Base-by-base conservation (phyloP, 2,888 invertebrate species). In the Acleris holmiana region DNA sequence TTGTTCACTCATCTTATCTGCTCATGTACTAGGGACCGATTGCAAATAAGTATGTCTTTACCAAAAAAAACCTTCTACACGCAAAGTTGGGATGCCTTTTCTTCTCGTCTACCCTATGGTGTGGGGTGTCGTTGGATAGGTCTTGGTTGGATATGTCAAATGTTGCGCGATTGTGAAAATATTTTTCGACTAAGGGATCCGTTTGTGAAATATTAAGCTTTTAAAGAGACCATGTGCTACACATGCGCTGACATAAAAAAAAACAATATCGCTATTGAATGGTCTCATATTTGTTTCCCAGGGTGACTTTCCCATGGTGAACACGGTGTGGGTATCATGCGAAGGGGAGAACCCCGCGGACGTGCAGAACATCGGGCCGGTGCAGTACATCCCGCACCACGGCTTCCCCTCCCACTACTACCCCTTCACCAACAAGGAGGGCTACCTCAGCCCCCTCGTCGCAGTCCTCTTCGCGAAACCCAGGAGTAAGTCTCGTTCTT, bases 331-430 rank as follows among this genome's bases (percentile, higher is more conserved):
- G 96, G 96, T 99, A 65, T 96, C 97, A 46, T 99, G 99, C 86
- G 96, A 97, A 87, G 99, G 99, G 61, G 98, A 99, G 93, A 98
- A 97, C 89, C 96, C 97, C 4, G 96, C 97, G 57, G 99, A 99
- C 89, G 94, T 96, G 76, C 99, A 99, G 91, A 98, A 98, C 91
- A 96, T 99, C 79, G 98, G 98, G n/a, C 94, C 96, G 1, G 95
- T 99, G 75, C 94, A 95, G 78, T 98, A 97, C 93, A 96, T 97
- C 73, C 96, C 96, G 63, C 94, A 94, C 68, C 95, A 96, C 75
- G 98, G 98, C 74, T 97, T 98, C 91, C 96, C 96, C 41, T 94
- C 95, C 49, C 96, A 94, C 85, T 98, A 95, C 89, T 98, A 97
- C 92, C 98, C 98, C 67, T 98, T 96, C 93, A 93, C 93, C 89